Conservation (phyloP, 2,113 vertebrate genomes). For the Stigmatopora nigra region DNA sequence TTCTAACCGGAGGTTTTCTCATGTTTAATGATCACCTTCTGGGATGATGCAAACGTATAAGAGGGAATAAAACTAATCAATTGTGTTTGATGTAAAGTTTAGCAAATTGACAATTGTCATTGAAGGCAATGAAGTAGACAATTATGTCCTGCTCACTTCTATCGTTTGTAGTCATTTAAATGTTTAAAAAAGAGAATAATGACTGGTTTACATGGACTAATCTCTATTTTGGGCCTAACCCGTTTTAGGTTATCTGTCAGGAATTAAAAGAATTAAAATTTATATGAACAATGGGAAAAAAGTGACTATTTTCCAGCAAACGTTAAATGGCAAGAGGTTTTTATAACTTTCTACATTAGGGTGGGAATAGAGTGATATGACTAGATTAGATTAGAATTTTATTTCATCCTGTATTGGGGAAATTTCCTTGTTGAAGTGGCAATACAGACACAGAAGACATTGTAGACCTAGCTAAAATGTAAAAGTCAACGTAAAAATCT, state of each 20-base stretch:
- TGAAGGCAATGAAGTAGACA: slow-evolving; percentile 15
- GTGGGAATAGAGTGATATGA: no score
- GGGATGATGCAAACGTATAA: slow-evolving; percentile 42
- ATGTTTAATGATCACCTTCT: slow-evolving; percentile 65
- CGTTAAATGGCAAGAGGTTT: no score
- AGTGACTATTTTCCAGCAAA: neutral
- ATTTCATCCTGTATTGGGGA: no score
- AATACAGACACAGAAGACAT: no score
- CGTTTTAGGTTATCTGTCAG: no score
- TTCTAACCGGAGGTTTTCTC: slow-evolving; percentile 47
- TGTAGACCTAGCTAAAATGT: no score
- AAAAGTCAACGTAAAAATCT: no score
- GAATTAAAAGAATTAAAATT: no score
- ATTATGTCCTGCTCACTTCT: slow-evolving; percentile 3
- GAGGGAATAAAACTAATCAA: slow-evolving; percentile 17
- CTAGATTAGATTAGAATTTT: no score
- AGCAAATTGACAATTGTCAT: slow-evolving; percentile 19
- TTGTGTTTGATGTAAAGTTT: slow-evolving; percentile 14
- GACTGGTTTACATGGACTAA: neutral
- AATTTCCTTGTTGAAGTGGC: no score
- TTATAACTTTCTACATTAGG: no score
- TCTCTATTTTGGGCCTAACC: no score
- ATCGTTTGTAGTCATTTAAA: neutral
- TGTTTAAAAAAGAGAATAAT: neutral
- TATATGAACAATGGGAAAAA: neutral